These are phyloP conservation scores for Cremastobaeus sp. DNA, from an alignment of 2,888 invertebrate species.

Conservation along the genomic window DNA sequence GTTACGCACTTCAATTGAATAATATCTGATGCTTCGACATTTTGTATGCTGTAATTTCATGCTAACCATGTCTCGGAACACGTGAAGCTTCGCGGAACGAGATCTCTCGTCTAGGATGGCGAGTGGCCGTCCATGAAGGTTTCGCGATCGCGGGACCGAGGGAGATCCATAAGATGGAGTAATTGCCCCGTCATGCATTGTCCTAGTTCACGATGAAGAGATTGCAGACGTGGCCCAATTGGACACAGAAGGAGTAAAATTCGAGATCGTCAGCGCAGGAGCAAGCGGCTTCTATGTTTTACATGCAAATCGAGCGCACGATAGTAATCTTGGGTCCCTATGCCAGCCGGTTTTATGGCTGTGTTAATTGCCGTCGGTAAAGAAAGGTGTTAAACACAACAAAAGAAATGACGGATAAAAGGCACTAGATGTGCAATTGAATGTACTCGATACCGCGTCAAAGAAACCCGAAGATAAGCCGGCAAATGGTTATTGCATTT, in stretches of 20 bases:
- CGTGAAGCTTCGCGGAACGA: not conserved
- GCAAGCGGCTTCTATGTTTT: constrained; percentile 64
- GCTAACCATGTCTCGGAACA: constrained; percentile 35
- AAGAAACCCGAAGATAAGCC: constrained; percentile 18
- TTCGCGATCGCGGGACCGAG: not conserved
- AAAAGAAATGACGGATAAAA: constrained; percentile 56
- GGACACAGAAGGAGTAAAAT: constrained; percentile 31
- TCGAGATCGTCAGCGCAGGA: constrained; percentile 28
- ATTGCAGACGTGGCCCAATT: constrained; percentile 34
- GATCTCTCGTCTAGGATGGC: constrained; percentile 1
- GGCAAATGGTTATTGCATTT: constrained; percentile 39
- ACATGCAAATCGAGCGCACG: constrained; percentile 67
- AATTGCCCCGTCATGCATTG: constrained; percentile 46
- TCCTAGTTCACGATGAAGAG: constrained; percentile 24
- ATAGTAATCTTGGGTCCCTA: constrained; percentile 56
- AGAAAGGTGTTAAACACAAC: constrained; percentile 73
- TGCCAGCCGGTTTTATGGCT: constrained; percentile 66
- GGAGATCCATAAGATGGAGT: constrained; percentile 23
- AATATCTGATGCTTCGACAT: constrained; percentile 32
- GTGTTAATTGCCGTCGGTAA: constrained; percentile 74
- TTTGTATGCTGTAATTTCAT: constrained; percentile 49
- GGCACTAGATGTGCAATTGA: constrained; percentile 26
- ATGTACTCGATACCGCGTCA: constrained; percentile 24
- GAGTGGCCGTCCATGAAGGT: too few relatives aligned
- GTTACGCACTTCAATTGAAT: constrained; percentile 53